A percentile compares a stretch with the other conserved stretches of the same genome.
Conservation (phyloP, 1,140 invertebrate species). For the Proales similis region DNA sequence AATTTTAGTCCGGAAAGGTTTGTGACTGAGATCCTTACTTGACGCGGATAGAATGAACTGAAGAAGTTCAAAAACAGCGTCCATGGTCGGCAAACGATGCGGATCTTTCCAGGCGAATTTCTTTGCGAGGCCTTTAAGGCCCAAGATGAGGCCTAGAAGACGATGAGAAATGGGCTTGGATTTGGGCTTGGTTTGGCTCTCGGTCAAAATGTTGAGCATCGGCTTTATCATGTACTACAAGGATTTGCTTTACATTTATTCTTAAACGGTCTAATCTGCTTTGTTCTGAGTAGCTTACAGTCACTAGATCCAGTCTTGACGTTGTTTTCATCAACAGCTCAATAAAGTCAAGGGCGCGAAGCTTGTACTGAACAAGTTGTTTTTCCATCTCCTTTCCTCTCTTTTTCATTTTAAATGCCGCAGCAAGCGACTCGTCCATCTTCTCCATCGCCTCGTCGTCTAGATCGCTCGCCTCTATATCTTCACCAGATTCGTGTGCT, state of each 20-base stretch:
- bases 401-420: conserved; percentile 34
- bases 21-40: too few species aligned
- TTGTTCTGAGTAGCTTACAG: not conserved
- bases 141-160: conserved; percentile 2
- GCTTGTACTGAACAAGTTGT: conserved; percentile 18
- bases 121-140: conserved; percentile 12
- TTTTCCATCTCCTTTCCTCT: conserved; percentile 32
- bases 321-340: conserved; percentile 26
- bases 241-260: not conserved
- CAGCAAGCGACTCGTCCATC: conserved; percentile 22
- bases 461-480: conserved; percentile 7
- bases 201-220: conserved; percentile 19
- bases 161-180: conserved; percentile 23
- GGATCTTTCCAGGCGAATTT: conserved; percentile 20
- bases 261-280: too few species aligned
- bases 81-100: not conserved
- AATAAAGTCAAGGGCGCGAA: conserved; percentile 6
- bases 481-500: not conserved
- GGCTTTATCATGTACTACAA: conserved; percentile 24
- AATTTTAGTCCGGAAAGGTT: too few species aligned
- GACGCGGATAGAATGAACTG: conserved; percentile 26
- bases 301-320: conserved; percentile 5
- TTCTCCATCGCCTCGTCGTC: conserved; percentile 36
- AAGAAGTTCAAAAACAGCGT: conserved; percentile 29
- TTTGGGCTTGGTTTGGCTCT: conserved; percentile 32